Conservation (phyloP, 2,888 invertebrate species). For the Drosophila quinaria region DNA sequence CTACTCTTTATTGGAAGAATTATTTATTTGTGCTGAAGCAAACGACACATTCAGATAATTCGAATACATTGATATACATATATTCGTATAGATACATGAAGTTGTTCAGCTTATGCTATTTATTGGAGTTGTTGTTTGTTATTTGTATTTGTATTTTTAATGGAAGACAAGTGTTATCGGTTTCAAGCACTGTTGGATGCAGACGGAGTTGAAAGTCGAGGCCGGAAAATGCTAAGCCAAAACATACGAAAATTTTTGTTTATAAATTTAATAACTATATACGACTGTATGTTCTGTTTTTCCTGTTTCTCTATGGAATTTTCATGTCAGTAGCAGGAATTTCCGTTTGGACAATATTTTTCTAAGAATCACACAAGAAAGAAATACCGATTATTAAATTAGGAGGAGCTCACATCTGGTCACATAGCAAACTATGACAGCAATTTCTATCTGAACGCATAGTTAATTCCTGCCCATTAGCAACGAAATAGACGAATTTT, state of each 20-base stretch:
- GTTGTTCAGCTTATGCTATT: background rate
- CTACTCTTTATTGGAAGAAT: constrained; percentile 57
- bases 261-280: constrained; percentile 1
- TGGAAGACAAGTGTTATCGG: constrained; percentile 66
- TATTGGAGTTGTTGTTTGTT: constrained; percentile 2
- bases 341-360: constrained; percentile 3
- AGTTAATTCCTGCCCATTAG: constrained; percentile 52
- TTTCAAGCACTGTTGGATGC: constrained; percentile 35
- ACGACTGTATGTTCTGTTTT: background rate
- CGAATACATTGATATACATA: constrained; percentile 5
- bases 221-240: constrained; percentile 23
- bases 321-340: background rate
- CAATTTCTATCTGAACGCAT: constrained; percentile 26
- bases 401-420: background rate
- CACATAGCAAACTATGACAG: constrained; percentile 10
- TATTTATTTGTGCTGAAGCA: constrained; percentile 26
- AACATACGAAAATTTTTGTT: constrained; percentile 7
- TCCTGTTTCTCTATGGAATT: background rate
- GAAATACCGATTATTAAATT: constrained; percentile 5
- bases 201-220: constrained; percentile 19
- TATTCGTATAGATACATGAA: background rate
- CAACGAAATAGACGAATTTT: constrained; percentile 38
- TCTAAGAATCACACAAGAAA: constrained; percentile 5
- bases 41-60: constrained; percentile 1
- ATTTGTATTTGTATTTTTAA: constrained; percentile 55